Base-by-base conservation (phyloP, 53 echinoderm and acorn worm genomes). In the Astropecten irregularis region DNA sequence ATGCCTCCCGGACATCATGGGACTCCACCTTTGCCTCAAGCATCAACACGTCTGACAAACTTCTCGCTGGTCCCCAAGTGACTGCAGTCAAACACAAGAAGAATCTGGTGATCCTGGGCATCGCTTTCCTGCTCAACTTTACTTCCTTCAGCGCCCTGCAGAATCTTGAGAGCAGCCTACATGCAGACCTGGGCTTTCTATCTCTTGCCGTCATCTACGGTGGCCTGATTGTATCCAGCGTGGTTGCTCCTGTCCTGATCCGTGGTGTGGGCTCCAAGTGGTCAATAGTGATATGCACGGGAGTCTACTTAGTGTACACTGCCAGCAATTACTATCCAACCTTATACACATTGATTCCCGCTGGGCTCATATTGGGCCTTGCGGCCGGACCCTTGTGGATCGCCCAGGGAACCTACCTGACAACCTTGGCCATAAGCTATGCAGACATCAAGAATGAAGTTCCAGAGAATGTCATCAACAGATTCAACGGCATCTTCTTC, bases 151-250 rank as follows among this genome's bases (percentile, higher is more conserved):
- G 83, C 37, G 94, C 99, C 5, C 69, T 99, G 61, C 90, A 95
- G 49, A 95, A 99, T 66, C 83, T 99, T 3, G 92, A 99, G 83
- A 94, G 90, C 36, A 99, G 99, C 49, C 77, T 99, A 19, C 92
- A 99, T 47, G 72, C 82, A 8, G 67, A 65, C 5, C 27, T 56
- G 0, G 99, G 92, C 1, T 48, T 95, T 19, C 36, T 86, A 1
- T 99, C 99, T 23, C 81, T 99, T 16, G 82, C 82, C 18, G 74
- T 89, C 19, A 86, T 99, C 6, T 99, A 99, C 52, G 83, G 85
- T 26, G 58, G 87, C 15, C 76, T 95, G 2, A 88, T 95, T 34
- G 14, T 95, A 13, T 92, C 99, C 2, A 67, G 94, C 51, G 40
- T 99, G 38, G 23, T 91, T 6, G 82, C 99, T 2, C 89, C 92